Evolutionary conservation across 2,113 vertebrate species (phyloP).

Genomic region (Condylura cristata): DNA sequence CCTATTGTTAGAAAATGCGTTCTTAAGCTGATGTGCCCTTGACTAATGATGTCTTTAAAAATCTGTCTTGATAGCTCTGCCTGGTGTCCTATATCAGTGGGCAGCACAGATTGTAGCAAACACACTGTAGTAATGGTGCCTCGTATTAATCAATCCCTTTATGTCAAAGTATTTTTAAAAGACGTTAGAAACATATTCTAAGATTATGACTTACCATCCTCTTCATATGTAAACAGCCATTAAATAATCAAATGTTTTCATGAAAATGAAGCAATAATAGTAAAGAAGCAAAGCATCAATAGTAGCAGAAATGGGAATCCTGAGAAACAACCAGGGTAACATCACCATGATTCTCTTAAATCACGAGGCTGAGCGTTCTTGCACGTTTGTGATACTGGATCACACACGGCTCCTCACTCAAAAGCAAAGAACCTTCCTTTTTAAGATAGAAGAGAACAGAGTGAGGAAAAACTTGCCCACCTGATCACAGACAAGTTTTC

Average conservation of each 20-base stretch:
- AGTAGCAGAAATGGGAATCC: accelerated
- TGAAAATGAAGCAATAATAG: background rate
- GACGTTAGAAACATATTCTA: background rate
- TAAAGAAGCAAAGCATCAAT: accelerated
- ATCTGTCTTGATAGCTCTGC: background rate
- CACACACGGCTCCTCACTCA: background rate
- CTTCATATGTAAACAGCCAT: background rate
- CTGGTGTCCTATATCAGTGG: background rate
- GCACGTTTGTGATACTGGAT: background rate
- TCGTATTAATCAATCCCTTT: background rate
- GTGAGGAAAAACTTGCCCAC: background rate
- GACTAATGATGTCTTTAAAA: background rate
- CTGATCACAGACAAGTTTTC: accelerated
- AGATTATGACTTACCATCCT: background rate
- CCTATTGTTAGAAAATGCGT: background rate
- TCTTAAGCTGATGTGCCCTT: background rate
- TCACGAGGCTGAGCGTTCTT: background rate
- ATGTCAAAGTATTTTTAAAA: background rate
- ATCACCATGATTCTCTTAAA: accelerated
- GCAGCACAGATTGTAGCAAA: background rate
- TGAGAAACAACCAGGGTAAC: background rate
- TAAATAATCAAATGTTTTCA: background rate
- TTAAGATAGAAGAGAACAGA: background rate
- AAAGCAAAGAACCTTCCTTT: too few species aligned
- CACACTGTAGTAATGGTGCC: background rate